Conservation (phyloP, 2,113 vertebrate species). For the Eptatretus burgeri region DNA sequence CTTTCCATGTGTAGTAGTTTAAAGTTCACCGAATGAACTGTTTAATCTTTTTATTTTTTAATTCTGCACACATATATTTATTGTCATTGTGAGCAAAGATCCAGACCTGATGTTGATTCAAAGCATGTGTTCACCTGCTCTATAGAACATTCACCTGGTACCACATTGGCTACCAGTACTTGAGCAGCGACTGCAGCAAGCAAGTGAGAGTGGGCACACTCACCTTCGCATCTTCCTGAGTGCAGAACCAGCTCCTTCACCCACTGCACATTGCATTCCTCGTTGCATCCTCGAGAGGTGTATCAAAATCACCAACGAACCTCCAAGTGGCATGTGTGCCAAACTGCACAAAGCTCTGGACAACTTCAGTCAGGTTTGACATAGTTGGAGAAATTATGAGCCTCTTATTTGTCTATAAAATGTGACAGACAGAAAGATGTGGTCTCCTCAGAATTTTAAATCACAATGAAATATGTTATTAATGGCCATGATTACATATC, state of each 20-base stretch:
- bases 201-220: conserved; percentile 24
- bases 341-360: conserved; percentile 81
- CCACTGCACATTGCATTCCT: conserved; percentile 42
- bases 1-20: too few species aligned
- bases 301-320: conserved; percentile 74
- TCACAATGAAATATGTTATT: too few species aligned
- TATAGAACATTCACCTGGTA: conserved; percentile 71
- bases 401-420: too few species aligned
- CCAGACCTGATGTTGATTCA: too few species aligned
- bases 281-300: conserved; percentile 71
- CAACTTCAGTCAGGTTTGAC: conserved; percentile 59
- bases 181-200: conserved; percentile 56
- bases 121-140: not conserved
- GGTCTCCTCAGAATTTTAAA: too few species aligned
- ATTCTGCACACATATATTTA: too few species aligned
- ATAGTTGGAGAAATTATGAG: too few species aligned
- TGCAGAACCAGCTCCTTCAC: conserved; percentile 39
- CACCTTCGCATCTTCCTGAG: conserved; percentile 55
- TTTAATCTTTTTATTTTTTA: too few species aligned
- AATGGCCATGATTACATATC: too few species aligned
- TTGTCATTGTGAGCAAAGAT: too few species aligned
- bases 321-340: conserved; percentile 47
- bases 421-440: too few species aligned
- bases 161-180: conserved; percentile 49
- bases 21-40: too few species aligned